Percentiles rank a stretch among this genome's conserved stretches.
phyloP scores from a whole-genome alignment of 1,140 invertebrate genomes.

The Danaus melanippus region DNA sequence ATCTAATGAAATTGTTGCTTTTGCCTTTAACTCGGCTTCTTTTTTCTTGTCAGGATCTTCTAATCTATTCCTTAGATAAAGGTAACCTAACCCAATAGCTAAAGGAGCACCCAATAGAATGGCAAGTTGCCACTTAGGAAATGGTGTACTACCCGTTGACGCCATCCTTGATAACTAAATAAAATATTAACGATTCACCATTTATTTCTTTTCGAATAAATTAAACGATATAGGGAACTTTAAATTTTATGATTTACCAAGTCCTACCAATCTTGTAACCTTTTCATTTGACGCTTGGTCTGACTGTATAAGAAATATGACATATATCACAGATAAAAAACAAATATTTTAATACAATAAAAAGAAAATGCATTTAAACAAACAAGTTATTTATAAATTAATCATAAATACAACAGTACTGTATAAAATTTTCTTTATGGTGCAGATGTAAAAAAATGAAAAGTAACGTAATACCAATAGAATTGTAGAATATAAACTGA shows the following conservation, averaged over 20 bases:
- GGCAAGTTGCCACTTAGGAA: conserved; percentile 81
- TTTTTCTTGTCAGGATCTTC: conserved; percentile 72
- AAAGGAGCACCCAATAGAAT: conserved; percentile 85
- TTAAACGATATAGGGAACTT: conserved; percentile 7
- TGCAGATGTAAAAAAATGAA: no score
- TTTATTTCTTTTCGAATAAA: conserved; percentile 40
- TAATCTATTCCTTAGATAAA: conserved; percentile 79
- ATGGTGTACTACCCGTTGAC: conserved; percentile 65
- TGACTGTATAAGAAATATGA: no score
- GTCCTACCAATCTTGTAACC: conserved; percentile 21
- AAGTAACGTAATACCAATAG: no score
- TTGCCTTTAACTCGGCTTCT: conserved; percentile 68
- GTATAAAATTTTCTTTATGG: no score
- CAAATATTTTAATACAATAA: conserved; percentile 1
- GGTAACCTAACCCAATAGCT: conserved; percentile 85
- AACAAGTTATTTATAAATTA: no score
- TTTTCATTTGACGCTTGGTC: conserved; percentile 27
- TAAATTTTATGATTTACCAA: conserved; percentile 17
- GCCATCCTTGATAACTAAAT: conserved; percentile 45
- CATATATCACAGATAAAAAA: not conserved
- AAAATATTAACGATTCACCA: conserved; percentile 46
- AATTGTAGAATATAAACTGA: no score
- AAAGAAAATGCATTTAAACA: not conserved
- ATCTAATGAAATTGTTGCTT: conserved; percentile 71
- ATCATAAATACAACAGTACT: no score